phyloP scores from a whole-genome alignment of 2,888 invertebrate species.

The Phengaris arion region DNA sequence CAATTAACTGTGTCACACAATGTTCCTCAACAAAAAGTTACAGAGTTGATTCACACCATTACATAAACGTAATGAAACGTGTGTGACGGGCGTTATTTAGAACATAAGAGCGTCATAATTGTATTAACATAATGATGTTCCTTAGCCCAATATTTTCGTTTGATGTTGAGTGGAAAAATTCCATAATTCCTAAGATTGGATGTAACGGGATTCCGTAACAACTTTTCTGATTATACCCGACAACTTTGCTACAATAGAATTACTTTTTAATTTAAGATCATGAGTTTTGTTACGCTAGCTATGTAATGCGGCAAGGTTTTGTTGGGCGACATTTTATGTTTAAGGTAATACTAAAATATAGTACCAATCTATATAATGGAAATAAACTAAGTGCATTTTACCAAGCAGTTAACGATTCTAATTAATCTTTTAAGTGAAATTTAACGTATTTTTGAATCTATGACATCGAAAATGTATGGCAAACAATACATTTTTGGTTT shows the following conservation, averaged over 20 bases:
- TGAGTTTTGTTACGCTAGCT: conserved; percentile 11
- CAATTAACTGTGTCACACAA: too few species aligned
- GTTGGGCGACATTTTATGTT: neutral
- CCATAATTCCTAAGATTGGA: conserved; percentile 18
- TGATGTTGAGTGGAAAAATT: conserved; percentile 24
- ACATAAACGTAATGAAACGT: neutral
- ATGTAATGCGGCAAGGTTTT: neutral
- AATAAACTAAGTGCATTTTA: too few species aligned
- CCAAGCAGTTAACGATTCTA: too few species aligned
- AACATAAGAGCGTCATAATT: neutral
- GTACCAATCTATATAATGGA: too few species aligned
- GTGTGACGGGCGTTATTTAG: neutral
- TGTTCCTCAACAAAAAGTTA: too few species aligned
- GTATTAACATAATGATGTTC: neutral
- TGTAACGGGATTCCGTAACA: conserved; percentile 19
- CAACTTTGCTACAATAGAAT: conserved; percentile 18
- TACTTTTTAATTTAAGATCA: conserved; percentile 27
- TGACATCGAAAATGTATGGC: too few species aligned
- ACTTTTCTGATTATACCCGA: conserved; percentile 22
- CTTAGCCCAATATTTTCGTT: neutral
- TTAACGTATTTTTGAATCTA: too few species aligned
- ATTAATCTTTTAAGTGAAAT: too few species aligned
- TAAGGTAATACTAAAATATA: too few species aligned
- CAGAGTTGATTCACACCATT: too few species aligned
- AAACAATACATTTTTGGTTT: too few species aligned